Evolutionary conservation across 2,888 invertebrate species (phyloP), one percentile per base, ranked within the genome.

Genomic region (Hartigia nigra): DNA sequence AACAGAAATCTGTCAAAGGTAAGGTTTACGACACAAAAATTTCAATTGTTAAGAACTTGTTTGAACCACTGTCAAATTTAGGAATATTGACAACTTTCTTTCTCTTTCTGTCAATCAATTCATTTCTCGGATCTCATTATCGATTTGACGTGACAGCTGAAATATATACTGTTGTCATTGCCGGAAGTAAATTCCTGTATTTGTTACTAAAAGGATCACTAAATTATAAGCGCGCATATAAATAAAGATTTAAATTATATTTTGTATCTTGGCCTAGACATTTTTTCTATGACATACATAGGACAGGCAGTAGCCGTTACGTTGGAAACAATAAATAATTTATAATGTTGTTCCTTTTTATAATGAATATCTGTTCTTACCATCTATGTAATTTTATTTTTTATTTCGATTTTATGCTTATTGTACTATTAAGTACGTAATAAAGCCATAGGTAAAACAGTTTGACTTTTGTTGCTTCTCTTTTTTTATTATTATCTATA

Each of bases 1-100:
- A 87, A 55, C 88, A 90, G 78, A 86, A 88, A 77, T 85, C 85
- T 69, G 85, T 83, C 31, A 86, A 87, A 84, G 91, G 91, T 91
- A 84, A 84, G 14, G 39, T 39, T 75, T 11, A 34, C 14, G 31
- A 76, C 70, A 77, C 74, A 74, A 76, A 37, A 72, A 74, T 72
- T 36, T 37, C n/a, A 12, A 36, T 74, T 74, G 14, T 32, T 35
- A 74, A 72, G 37, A 74, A 78, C 36, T 70, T 23, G 69, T 32
- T 12, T 35, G 12, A 23, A 37, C 3, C n/a, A 4, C 74, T 69
- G 11, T 35, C 12, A 14, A 36, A n/a, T 70, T 31, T 31, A 4
- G 32, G 11, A 76, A 31, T 23, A 74, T 37, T 78, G 12, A 23
- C 32, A 31, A 74, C 1, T 72, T 37, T 32, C 12, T 79, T 79